Base-by-base conservation (phyloP, 2,797 vertebrate species). In the Hyperoplus immaculatus region DNA sequence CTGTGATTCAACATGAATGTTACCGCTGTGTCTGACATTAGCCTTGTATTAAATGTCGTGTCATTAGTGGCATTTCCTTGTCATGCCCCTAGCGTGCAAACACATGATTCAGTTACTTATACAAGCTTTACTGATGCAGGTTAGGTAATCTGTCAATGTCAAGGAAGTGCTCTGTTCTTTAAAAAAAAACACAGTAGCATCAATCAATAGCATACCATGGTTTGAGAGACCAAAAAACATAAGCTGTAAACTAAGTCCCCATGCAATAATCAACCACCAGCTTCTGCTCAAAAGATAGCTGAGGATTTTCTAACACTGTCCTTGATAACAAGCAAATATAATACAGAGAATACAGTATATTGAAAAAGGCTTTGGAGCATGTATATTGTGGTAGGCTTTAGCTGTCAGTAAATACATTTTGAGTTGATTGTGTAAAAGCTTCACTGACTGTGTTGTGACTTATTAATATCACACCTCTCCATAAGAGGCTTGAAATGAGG, bases 381-480 rank as follows among this genome's bases (percentile, higher is more conserved):
- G 73, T 71, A 58, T 69, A 59, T 88, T 69, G 62, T 65, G n/a
- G 58, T 36, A 58, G 77, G 59, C 57, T 67, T 29, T 41, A 47
- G 71, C 80, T 89, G 80, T 77, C 82, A 77, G 66, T 55, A 29
- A 71, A 77, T 51, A 62, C 61, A 43, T 83, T 82, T 80, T 51
- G 54, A 79, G 62, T 77, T 85, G 75, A 85, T 82, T 83, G 3
- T 85, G 59, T 74, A 68, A 87, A 88, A 78, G 58, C 71, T 66
- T 82, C 46, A 54, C 59, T 78, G 39, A 69, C 58, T 74, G 66
- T 38, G 50, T 53, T 79, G 76, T 53, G 51, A 81, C 68, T 82
- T 80, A 29, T 29, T 29, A 78, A 87, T 79, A 77, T 76, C 59
- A 75, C 65, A 72, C 53, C 79, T 80, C 58, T 74, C 70, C 65